Base-by-base conservation (phyloP, 2,113 vertebrate species). In the Pheucticus melanocephalus region DNA sequence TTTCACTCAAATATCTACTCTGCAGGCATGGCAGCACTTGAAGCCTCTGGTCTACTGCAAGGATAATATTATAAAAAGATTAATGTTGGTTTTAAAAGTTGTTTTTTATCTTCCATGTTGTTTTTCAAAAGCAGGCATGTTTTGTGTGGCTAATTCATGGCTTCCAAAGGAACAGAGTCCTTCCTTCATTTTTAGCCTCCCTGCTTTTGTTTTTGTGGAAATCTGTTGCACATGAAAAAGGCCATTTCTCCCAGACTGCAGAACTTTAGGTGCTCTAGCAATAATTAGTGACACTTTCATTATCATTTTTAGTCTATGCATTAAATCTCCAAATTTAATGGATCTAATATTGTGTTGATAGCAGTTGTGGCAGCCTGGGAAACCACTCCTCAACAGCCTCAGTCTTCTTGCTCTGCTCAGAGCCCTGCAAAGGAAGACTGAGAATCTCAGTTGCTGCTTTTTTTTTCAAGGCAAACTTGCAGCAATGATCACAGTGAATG, bases 21-120 rank as follows among this genome's bases (percentile, higher is more conserved):
- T 94, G 94, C 81, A 91, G 82, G 82, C 86, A 84, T 40, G 48
- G 65, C 75, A 92, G 86, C 57, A 59, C 56, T 93, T 81, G 94
- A 78, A 91, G 37, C 60, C 75, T 90, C 70, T 72, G 51, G n/a
- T 60, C 85, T 92, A 44, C 61, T 77, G 78, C 59, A 82, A 72
- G 59, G 45, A 78, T 63, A 48, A 6, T 42, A 21, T 25, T 68
- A 35, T 42, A 79, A 40, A 84, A 76, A 76, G 31, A 92, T 47
- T 45, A 83, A 86, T 4, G 4, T 22, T 86, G 48, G 15, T 35
- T 79, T 88, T 44, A 35, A 69, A 85, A 47, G 60, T 50, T 27
- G 33, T 5, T 75, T 82, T 73, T 56, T 65, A 57, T 35, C n/a
- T 77, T 66, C 9, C 28, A 48, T 6, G 12, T 27, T 70, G 45